Conservation (phyloP, 2,888 invertebrate species). For the Sinhomidia bicolor region DNA sequence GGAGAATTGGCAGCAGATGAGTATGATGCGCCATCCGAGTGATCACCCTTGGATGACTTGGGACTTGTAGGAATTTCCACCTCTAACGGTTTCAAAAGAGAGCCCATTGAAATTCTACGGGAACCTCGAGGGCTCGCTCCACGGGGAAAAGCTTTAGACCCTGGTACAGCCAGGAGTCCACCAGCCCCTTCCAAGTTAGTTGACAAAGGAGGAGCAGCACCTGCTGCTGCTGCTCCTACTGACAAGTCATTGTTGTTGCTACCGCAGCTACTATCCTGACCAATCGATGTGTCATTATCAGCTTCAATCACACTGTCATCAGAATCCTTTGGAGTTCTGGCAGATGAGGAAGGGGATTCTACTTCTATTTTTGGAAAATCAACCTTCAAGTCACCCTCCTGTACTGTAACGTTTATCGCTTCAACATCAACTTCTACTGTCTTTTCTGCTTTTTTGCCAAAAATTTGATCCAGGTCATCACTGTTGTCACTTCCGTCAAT, state of each 20-base stretch:
- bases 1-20: constrained; percentile 78
- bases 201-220: background rate
- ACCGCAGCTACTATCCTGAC: constrained; percentile 66
- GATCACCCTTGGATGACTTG: constrained; percentile 75
- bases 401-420: constrained; percentile 17
- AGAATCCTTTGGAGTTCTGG: constrained; percentile 76
- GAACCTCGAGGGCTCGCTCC: constrained; percentile 85
- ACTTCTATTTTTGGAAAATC: constrained; percentile 78
- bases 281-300: constrained; percentile 68
- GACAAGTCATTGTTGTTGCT: constrained; percentile 62
- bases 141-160: constrained; percentile 75
- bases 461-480: constrained; percentile 51
- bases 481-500: constrained; percentile 62
- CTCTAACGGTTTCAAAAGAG: constrained; percentile 88
- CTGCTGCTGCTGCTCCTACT: background rate
- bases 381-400: constrained; percentile 39
- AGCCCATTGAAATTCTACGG: constrained; percentile 94
- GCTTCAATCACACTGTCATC: constrained; percentile 73
- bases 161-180: constrained; percentile 66
- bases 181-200: constrained; percentile 41
- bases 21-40: constrained; percentile 73
- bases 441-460: constrained; percentile 69
- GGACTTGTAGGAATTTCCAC: constrained; percentile 81
- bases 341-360: constrained; percentile 78
- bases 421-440: constrained; percentile 65